A percentile compares a stretch with the other conserved stretches of the same genome.
Evolutionary conservation across 2,797 vertebrate species (phyloP).

Genomic region (Myiothlypis chrysogaster): DNA sequence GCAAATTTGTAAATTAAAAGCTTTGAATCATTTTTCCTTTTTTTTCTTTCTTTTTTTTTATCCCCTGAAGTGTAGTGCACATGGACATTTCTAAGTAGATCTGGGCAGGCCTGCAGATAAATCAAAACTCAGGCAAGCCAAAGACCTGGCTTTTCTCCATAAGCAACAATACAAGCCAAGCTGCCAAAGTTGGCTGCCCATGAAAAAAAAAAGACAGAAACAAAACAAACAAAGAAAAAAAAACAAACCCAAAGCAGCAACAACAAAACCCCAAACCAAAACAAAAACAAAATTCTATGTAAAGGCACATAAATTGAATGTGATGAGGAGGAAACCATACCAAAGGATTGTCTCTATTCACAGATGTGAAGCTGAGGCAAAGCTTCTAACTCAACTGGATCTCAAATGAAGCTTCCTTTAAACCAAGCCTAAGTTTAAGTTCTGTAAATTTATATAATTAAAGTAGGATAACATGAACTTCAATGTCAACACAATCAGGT

Average conservation of each 20-base stretch:
- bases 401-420: background rate
- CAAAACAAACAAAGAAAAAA: background rate
- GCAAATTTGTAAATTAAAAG: conserved; percentile 16
- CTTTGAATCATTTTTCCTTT: background rate
- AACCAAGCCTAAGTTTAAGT: background rate
- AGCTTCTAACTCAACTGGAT: background rate
- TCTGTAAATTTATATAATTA: conserved; percentile 15
- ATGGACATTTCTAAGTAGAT: background rate
- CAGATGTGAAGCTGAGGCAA: background rate
- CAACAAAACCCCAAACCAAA: background rate
- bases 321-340: background rate
- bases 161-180: background rate
- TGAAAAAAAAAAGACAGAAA: background rate
- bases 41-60: background rate
- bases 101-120: background rate
- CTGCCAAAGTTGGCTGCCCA: background rate
- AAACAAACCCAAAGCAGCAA: background rate
- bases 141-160: background rate
- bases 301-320: background rate
- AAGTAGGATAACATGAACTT: background rate
- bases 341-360: background rate
- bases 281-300: background rate
- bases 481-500: background rate
- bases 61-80: background rate
- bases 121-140: background rate